Evolutionary conservation across 2,888 invertebrate species (phyloP).

Genomic region (Rhamphomyia laevipes): DNA sequence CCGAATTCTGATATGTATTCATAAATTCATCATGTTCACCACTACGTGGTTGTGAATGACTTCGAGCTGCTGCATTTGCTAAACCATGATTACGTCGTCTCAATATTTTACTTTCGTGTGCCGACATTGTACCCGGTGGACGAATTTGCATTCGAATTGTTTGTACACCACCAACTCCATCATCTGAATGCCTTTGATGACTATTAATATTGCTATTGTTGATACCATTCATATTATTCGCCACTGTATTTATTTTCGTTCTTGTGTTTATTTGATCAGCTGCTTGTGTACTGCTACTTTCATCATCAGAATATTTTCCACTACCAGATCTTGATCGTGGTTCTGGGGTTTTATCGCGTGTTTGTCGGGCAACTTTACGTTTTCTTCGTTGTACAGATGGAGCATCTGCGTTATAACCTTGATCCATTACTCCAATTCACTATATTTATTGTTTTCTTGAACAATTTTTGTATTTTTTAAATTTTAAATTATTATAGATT

Average conservation of each 20-base stretch:
- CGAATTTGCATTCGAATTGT: conserved; percentile 30
- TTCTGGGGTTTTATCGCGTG: conserved; percentile 51
- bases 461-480: too few relatives aligned
- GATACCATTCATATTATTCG: background rate
- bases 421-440: conserved; percentile 14
- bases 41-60: conserved; percentile 33
- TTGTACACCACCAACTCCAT: conserved; percentile 17
- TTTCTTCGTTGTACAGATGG: conserved; percentile 46
- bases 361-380: conserved; percentile 44
- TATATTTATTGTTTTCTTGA: too few relatives aligned
- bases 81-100: conserved; percentile 31
- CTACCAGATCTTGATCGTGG: conserved; percentile 14
- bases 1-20: conserved; percentile 15
- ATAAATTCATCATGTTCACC: conserved; percentile 27
- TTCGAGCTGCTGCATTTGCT: conserved; percentile 34
- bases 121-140: conserved; percentile 24
- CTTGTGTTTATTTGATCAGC: background rate
- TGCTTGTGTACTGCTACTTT: conserved; percentile 18
- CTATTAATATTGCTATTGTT: background rate
- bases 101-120: conserved; percentile 36
- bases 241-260: background rate
- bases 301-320: conserved; percentile 22
- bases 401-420: conserved; percentile 19
- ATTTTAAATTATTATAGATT: too few relatives aligned
- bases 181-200: conserved; percentile 13